Conservation (phyloP, 1,140 invertebrate species). For the Neelides sp. region DNA sequence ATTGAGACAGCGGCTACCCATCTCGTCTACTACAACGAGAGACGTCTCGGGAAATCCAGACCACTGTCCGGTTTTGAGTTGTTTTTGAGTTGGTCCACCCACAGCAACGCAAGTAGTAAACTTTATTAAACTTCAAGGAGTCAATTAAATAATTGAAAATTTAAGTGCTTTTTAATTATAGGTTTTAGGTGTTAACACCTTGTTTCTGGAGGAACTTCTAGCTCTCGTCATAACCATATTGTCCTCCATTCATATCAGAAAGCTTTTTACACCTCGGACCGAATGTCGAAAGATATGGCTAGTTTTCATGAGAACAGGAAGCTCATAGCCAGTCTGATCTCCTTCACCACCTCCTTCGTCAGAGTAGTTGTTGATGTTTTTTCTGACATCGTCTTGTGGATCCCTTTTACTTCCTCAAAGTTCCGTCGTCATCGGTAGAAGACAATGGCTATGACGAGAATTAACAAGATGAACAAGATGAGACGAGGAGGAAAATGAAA, state of each 20-base stretch:
- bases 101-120: too few relatives aligned
- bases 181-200: slow-evolving; percentile 64
- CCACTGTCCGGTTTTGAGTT: too few relatives aligned
- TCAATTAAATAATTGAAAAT: too few relatives aligned
- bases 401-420: slow-evolving; percentile 76
- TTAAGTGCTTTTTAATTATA: too few relatives aligned
- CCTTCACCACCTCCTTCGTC: slow-evolving; percentile 93
- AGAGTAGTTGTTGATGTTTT: slow-evolving; percentile 94
- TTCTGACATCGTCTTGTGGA: slow-evolving; percentile 78
- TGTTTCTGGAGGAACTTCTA: slow-evolving; percentile 54
- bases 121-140: too few relatives aligned
- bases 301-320: slow-evolving; percentile 67
- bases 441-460: slow-evolving; percentile 72
- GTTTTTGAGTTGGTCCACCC: too few relatives aligned
- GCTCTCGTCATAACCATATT: slow-evolving; percentile 60
- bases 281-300: slow-evolving; percentile 84
- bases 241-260: slow-evolving; percentile 92
- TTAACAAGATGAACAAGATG: slow-evolving; percentile 60
- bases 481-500: slow-evolving; percentile 66
- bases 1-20: too few relatives aligned
- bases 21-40: too few relatives aligned
- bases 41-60: too few relatives aligned
- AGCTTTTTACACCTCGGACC: slow-evolving; percentile 90
- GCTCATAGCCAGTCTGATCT: slow-evolving; percentile 79
- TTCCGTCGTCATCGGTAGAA: slow-evolving; percentile 62